These are phyloP conservation scores for Ditylenchus dipsaci DNA, from an alignment of 1,140 invertebrate species.

Conservation along the genomic window DNA sequence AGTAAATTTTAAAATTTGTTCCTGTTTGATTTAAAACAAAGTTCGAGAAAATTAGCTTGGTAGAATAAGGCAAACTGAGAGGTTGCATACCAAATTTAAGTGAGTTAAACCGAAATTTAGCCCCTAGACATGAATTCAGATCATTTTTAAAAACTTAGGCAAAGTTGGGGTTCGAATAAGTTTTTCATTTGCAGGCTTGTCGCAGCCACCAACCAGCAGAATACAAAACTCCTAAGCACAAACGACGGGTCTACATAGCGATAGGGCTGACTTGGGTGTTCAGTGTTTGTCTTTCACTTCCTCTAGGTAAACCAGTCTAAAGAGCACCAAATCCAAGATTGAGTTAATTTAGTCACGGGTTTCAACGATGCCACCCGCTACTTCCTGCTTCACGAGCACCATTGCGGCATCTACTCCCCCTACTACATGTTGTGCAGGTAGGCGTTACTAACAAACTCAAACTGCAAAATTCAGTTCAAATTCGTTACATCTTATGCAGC, in stretches of 20 bases:
- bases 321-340: background rate
- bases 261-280: slow-evolving; percentile 54
- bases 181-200: slow-evolving; percentile 52
- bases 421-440: slow-evolving; percentile 43
- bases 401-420: slow-evolving; percentile 56
- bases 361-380: slow-evolving; percentile 40
- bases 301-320: slow-evolving; percentile 36
- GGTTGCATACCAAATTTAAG: too few species aligned
- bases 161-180: too few species aligned
- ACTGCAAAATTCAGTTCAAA: too few species aligned
- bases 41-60: too few species aligned
- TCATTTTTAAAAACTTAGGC: too few species aligned
- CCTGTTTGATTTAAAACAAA: too few species aligned
- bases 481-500: too few species aligned
- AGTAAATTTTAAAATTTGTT: too few species aligned
- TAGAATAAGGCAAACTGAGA: too few species aligned
- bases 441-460: too few species aligned
- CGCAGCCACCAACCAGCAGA: slow-evolving; percentile 58
- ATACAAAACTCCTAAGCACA: slow-evolving; percentile 57
- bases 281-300: slow-evolving; percentile 50
- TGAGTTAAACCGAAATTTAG: too few species aligned
- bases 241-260: slow-evolving; percentile 49
- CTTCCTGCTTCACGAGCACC: slow-evolving; percentile 47
- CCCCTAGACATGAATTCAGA: too few species aligned
- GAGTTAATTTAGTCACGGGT: slow-evolving; percentile 18